Conservation (phyloP, 2,888 invertebrate species). For the Schrankia costaestrigalis region DNA sequence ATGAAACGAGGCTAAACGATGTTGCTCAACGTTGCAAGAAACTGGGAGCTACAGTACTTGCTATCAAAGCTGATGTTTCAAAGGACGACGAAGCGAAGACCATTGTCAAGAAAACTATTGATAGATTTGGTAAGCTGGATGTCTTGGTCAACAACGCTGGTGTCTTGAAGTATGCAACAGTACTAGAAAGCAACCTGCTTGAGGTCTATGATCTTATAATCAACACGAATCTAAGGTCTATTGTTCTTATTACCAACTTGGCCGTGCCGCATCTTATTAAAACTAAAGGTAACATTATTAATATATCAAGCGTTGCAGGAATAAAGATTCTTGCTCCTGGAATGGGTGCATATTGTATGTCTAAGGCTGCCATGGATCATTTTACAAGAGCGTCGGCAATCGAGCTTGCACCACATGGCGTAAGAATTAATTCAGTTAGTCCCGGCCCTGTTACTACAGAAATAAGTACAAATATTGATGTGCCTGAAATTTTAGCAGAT, state of each 20-base stretch:
- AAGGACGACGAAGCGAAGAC: constrained; percentile 20
- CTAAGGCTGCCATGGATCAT: too few species aligned
- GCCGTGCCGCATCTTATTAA: constrained; percentile 32
- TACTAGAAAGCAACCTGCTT: constrained; percentile 10
- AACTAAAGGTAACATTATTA: constrained; percentile 39
- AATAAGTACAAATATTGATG: too few species aligned
- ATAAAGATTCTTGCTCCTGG: too few species aligned
- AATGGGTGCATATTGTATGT: too few species aligned
- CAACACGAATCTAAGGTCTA: constrained; percentile 33
- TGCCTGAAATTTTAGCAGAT: too few species aligned
- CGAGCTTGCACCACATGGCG: constrained; percentile 11
- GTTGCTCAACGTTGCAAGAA: constrained; percentile 17
- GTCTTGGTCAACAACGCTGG: constrained; percentile 33
- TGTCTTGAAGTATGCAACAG: constrained; percentile 10
- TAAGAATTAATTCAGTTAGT: constrained; percentile 18
- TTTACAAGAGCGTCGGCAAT: constrained; percentile 13
- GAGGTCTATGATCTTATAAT: constrained; percentile 29
- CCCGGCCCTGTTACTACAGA: neutral
- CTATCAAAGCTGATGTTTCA: constrained; percentile 15
- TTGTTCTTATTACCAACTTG: constrained; percentile 27
- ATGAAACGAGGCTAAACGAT: constrained; percentile 14
- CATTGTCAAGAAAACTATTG: constrained; percentile 29
- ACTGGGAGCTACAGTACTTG: neutral
- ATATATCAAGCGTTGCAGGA: too few species aligned
- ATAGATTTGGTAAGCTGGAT: too few species aligned